phyloP scores from a whole-genome alignment of 2,888 invertebrate genomes.

The Myathropa florea region DNA sequence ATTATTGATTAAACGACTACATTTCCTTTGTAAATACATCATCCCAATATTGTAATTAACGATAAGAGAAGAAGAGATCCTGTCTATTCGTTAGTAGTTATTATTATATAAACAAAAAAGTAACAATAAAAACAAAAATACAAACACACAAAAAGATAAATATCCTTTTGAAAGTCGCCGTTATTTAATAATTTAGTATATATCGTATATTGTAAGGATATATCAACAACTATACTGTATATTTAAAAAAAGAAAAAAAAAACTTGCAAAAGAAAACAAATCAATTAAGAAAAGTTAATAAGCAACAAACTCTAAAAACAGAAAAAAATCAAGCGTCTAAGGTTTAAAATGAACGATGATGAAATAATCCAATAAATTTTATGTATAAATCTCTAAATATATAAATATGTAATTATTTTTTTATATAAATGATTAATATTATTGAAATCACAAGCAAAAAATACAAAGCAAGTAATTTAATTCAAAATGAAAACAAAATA shows the following conservation, averaged over 20 bases:
- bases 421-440: slow-evolving; percentile 53
- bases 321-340: slow-evolving; percentile 4
- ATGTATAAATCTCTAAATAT: slow-evolving; percentile 35
- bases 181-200: slow-evolving; percentile 60
- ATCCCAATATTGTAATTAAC: slow-evolving; percentile 22
- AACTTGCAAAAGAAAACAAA: neutral
- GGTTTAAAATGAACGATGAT: neutral
- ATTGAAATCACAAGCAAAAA: slow-evolving; percentile 36
- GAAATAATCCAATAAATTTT: neutral
- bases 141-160: slow-evolving; percentile 3
- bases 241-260: slow-evolving; percentile 28
- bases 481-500: slow-evolving; percentile 6
- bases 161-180: slow-evolving; percentile 46
- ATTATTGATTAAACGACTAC: slow-evolving; percentile 6
- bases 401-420: slow-evolving; percentile 68
- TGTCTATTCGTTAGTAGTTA: slow-evolving; percentile 50
- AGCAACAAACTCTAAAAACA: slow-evolving; percentile 10
- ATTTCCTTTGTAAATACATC: slow-evolving; percentile 53
- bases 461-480: slow-evolving; percentile 42
- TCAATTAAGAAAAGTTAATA: slow-evolving; percentile 25
- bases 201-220: slow-evolving; percentile 23
- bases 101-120: neutral
- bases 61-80: slow-evolving; percentile 32
- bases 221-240: slow-evolving; percentile 41
- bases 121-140: neutral